A percentile compares a stretch with the other conserved stretches of the same genome.
Conservation (phyloP, 2,113 vertebrate genomes). For the Solea solea region DNA sequence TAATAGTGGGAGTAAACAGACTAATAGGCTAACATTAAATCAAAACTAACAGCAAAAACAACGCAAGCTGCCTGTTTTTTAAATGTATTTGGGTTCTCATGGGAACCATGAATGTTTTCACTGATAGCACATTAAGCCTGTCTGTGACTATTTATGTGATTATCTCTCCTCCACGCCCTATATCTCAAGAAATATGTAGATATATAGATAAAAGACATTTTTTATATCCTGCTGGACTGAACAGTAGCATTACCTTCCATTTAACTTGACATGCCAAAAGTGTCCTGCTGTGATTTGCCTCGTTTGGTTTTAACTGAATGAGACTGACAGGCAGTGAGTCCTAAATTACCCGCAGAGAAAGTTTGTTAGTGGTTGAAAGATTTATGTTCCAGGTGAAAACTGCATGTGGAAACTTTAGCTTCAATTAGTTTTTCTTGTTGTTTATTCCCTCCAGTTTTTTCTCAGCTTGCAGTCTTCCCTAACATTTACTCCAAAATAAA, state of each 20-base stretch:
- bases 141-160: too few species aligned
- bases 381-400: slow-evolving; percentile 19
- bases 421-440: slow-evolving; percentile 15
- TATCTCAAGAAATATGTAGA: too few species aligned
- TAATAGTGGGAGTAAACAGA: not conserved
- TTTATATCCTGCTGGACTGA: not conserved
- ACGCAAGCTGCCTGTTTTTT: too few species aligned
- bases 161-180: too few species aligned
- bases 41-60: not conserved
- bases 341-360: slow-evolving; percentile 5
- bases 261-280: not conserved
- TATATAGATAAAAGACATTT: too few species aligned
- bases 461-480: not conserved
- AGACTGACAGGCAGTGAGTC: slow-evolving; percentile 15
- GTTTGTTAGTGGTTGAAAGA: slow-evolving; percentile 29
- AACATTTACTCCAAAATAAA: not conserved
- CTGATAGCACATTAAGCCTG: too few species aligned
- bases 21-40: not conserved
- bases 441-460: slow-evolving; percentile 1
- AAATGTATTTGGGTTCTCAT: too few species aligned
- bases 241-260: not conserved
- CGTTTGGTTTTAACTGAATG: slow-evolving; percentile 8
- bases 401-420: not conserved
- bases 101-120: too few species aligned
- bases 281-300: not conserved